Evolutionary conservation across 92 coral and sea anemone genomes (phyloP), one percentile per base, ranked within the genome.

Genomic region (Pocillopora meandrina): DNA sequence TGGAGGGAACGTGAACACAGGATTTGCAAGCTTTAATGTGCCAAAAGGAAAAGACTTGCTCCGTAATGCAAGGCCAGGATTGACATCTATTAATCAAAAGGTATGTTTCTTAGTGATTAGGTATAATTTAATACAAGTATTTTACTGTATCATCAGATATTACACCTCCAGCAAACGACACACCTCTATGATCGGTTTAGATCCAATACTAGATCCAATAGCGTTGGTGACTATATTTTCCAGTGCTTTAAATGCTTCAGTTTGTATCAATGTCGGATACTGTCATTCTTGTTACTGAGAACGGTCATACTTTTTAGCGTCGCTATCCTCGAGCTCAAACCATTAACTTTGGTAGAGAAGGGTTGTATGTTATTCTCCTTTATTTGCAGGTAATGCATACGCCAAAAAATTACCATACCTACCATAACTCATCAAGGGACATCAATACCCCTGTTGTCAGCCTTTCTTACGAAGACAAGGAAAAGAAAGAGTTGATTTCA

Each of bases 361-460:
- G 19, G 1, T 11, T n/a, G 26, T 11, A n/a, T 18, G 13, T 15
- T n/a, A 3, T 16, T 47, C 55, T 21, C 59, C 66, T 49, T 78
- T 12, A 56, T 60, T 55, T 31, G 21, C 72, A 92, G 95, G 85
- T 87, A n/a, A 79, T 89, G 49, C 77, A 92, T 16, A 82, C 82
- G 73, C 83, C 89, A 3, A 73, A 77, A 23, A 92, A 92, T 65
- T 80, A 89, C 71, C 87, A 78, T 77, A 90, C 90, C 11, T 90
- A 90, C 87, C 89, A 90, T 70, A 26, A 74, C 57, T 56, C 90
- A 12, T 78, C 93, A 2, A 78, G 68, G 7, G 93, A 90, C 17
- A 70, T 93, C 8, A 85, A 59, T 35, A 76, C 90, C 67, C 92
- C 92, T 18, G 87, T 90, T 49, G 82, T 90, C 15, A 93, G 96